Conservation (phyloP, 2,888 invertebrate species). For the Aporophyla lueneburgensis region DNA sequence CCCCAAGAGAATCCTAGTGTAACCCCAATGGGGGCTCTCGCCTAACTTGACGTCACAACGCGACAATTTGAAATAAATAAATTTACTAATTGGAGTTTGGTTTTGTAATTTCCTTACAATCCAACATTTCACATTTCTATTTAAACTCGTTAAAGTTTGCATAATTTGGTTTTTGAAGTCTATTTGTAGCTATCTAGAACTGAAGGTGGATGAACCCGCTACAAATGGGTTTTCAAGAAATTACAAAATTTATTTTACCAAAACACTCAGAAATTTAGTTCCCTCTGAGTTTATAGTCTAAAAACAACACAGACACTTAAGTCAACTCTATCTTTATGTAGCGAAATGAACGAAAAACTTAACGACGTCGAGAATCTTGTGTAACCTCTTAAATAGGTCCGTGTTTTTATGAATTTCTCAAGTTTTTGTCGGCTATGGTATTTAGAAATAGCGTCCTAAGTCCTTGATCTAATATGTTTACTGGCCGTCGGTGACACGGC, state of each 20-base stretch:
- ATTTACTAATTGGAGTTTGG: constrained; percentile 13
- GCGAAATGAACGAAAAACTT: constrained; percentile 11
- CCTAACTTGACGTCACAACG: neutral
- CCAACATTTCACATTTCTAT: neutral
- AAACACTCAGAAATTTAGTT: constrained; percentile 37
- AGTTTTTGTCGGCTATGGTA: constrained; percentile 13
- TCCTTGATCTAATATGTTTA: constrained; percentile 77
- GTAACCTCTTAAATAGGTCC: constrained; percentile 28
- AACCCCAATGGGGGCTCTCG: neutral
- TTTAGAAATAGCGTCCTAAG: constrained; percentile 43
- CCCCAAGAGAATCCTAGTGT: constrained; percentile 38
- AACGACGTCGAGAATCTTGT: constrained; percentile 11
- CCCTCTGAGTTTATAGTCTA: constrained; percentile 6
- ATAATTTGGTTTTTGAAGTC: neutral
- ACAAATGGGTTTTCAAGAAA: constrained; percentile 5
- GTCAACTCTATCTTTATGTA: constrained; percentile 10
- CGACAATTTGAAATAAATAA: constrained; percentile 30
- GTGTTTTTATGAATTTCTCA: constrained; percentile 25
- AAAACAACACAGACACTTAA: constrained; percentile 24
- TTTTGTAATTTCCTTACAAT: constrained; percentile 10
- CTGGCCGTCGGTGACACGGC: constrained; percentile 71
- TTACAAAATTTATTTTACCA: constrained; percentile 1
- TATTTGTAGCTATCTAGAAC: neutral
- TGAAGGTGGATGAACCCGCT: constrained; percentile 5
- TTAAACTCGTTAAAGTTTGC: neutral